These are phyloP conservation scores for Tricholaema leucomelas DNA, from an alignment of 2,113 vertebrate genomes.

Conservation along the genomic window DNA sequence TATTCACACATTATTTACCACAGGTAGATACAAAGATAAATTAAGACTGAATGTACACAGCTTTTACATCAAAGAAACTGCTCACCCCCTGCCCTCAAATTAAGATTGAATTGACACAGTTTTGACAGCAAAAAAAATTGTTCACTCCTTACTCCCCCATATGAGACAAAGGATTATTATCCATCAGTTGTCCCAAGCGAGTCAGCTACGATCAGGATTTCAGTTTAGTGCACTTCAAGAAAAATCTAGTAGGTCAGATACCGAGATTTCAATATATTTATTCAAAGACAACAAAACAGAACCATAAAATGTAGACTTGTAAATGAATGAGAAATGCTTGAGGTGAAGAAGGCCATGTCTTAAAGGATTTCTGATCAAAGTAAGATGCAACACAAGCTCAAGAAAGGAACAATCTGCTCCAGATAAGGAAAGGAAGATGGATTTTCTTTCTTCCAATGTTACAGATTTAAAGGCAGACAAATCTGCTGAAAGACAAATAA, in stretches of 20 bases:
- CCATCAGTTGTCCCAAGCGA: neutral
- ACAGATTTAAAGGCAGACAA: conserved; percentile 17
- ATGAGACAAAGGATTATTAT: neutral
- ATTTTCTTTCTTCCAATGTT: neutral
- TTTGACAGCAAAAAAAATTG: too few relatives aligned
- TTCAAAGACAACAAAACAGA: too few relatives aligned
- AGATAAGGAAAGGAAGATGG: conserved; percentile 13
- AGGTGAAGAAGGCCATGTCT: neutral
- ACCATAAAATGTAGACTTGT: neutral
- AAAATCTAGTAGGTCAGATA: neutral
- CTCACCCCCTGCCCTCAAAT: too few relatives aligned
- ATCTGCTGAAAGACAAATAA: conserved; percentile 19
- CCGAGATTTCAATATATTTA: neutral
- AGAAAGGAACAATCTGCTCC: conserved; percentile 24
- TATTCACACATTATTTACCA: neutral
- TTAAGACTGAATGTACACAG: neutral
- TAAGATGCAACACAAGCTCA: neutral
- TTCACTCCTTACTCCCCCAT: neutral
- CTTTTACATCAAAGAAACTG: neutral
- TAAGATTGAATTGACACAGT: too few relatives aligned
- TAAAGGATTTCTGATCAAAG: neutral
- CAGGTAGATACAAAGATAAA: neutral
- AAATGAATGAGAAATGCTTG: neutral
- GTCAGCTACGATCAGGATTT: neutral
- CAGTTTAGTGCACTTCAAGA: neutral